A percentile compares a stretch with the other conserved stretches of the same genome.
These are phyloP conservation scores for Nebria brevicollis DNA, from an alignment of 2,888 invertebrate genomes.

Conservation along the genomic window DNA sequence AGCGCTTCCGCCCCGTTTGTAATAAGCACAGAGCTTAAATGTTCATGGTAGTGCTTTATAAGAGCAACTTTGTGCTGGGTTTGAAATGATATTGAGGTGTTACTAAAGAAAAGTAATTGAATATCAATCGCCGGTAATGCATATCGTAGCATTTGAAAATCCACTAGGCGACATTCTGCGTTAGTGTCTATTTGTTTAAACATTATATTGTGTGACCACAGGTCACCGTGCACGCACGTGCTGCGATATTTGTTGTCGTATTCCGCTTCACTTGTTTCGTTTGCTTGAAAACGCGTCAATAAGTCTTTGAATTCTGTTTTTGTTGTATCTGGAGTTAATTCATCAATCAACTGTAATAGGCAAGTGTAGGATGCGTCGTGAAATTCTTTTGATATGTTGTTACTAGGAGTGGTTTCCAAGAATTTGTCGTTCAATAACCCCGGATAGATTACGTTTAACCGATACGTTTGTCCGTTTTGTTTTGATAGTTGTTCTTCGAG, in stretches of 20 bases:
- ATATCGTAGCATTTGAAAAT: constrained; percentile 23
- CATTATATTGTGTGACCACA: constrained; percentile 40
- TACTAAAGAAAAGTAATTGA: constrained; percentile 4
- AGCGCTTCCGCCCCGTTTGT: not conserved
- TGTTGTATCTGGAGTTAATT: constrained; percentile 10
- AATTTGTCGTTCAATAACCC: constrained; percentile 22
- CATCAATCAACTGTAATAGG: constrained; percentile 27
- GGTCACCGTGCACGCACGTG: constrained; percentile 34
- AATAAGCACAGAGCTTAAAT: not conserved
- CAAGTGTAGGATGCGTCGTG: constrained; percentile 21
- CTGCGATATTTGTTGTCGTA: constrained; percentile 19
- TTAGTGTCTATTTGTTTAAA: constrained; percentile 9
- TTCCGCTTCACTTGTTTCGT: not conserved
- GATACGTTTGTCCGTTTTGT: not conserved
- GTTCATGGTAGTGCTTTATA: constrained; percentile 15
- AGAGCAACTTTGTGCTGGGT: not conserved
- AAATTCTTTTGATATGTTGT: constrained; percentile 4
- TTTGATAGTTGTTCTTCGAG: constrained; percentile 27
- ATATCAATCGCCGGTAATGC: constrained; percentile 19
- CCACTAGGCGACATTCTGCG: constrained; percentile 9
- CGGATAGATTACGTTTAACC: constrained; percentile 24
- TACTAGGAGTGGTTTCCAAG: not conserved
- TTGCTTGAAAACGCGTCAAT: not conserved
- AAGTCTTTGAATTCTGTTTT: constrained; percentile 16
- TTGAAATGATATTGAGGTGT: constrained; percentile 14